Evolutionary conservation across 2,888 invertebrate genomes (phyloP).

Genomic region (Dolichomitus sp.): DNA sequence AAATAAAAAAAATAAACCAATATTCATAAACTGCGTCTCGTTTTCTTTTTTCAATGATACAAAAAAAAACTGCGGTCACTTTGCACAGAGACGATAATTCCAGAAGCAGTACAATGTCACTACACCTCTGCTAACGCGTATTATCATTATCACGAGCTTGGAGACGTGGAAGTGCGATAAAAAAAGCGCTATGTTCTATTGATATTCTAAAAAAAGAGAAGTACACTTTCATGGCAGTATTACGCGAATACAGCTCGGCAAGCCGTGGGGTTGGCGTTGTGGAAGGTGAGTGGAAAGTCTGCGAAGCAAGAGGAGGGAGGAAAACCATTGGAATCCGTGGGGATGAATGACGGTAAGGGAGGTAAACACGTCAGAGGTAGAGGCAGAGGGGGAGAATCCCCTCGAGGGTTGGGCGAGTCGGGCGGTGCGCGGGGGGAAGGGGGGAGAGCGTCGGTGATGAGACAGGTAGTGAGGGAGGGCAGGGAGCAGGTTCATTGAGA

Average conservation of each 20-base stretch:
- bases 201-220: slow-evolving; percentile 3
- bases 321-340: slow-evolving; percentile 21
- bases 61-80: no score
- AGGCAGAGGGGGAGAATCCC: background rate
- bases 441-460: slow-evolving; percentile 37
- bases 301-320: slow-evolving; percentile 20
- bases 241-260: background rate
- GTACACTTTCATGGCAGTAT: background rate
- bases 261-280: slow-evolving; percentile 4
- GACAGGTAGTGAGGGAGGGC: slow-evolving; percentile 52
- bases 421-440: slow-evolving; percentile 47
- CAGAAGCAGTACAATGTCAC: no score
- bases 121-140: no score
- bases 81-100: no score
- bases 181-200: background rate
- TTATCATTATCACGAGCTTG: background rate
- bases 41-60: no score
- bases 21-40: background rate
- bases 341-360: slow-evolving; percentile 34
- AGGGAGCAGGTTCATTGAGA: slow-evolving; percentile 79
- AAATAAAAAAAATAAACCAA: no score
- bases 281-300: slow-evolving; percentile 29
- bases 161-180: background rate
- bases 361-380: slow-evolving; percentile 61
- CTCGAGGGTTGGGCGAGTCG: slow-evolving; percentile 64